Conservation (phyloP, 2,888 invertebrate genomes). For the Elmis aenea region DNA sequence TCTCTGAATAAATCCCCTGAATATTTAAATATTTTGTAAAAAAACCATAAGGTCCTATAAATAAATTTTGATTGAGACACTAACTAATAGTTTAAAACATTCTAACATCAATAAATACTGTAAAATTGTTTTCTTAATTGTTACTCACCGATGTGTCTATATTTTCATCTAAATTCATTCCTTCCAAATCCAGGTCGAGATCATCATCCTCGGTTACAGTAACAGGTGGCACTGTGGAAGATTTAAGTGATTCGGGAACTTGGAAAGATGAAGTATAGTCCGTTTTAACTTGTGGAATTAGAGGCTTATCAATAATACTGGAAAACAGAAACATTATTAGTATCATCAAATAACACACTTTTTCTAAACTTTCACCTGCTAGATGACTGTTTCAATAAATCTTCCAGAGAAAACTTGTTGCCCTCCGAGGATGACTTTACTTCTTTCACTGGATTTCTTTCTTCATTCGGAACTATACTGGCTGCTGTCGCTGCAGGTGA, state of each 20-base stretch:
- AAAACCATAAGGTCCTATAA: too few species aligned
- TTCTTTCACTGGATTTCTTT: slow-evolving; percentile 67
- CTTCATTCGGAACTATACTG: slow-evolving; percentile 54
- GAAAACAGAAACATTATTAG: slow-evolving; percentile 1
- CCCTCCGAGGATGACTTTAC: slow-evolving; percentile 60
- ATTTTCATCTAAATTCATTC: slow-evolving; percentile 72
- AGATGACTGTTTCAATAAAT: too few species aligned
- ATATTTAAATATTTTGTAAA: too few species aligned
- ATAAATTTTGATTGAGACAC: too few species aligned
- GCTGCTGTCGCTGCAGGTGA: slow-evolving; percentile 59
- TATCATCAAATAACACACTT: too few species aligned
- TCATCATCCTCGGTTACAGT: slow-evolving; percentile 52
- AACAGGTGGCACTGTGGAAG: not conserved
- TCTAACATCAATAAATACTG: too few species aligned
- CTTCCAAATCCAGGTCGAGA: slow-evolving; percentile 78
- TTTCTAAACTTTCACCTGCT: too few species aligned
- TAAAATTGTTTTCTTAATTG: too few species aligned
- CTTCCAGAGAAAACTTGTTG: too few species aligned
- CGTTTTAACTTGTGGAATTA: slow-evolving; percentile 7
- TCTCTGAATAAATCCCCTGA: too few species aligned
- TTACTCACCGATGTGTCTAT: slow-evolving; percentile 68
- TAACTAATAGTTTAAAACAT: too few species aligned
- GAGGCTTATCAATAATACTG: slow-evolving; percentile 27
- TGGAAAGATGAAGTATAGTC: slow-evolving; percentile 3
- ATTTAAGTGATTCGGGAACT: not conserved